Evolutionary conservation across 2,797 vertebrate species (phyloP), one percentile per base, ranked within the genome.

Genomic region (Hippopotamyrus pictus): DNA sequence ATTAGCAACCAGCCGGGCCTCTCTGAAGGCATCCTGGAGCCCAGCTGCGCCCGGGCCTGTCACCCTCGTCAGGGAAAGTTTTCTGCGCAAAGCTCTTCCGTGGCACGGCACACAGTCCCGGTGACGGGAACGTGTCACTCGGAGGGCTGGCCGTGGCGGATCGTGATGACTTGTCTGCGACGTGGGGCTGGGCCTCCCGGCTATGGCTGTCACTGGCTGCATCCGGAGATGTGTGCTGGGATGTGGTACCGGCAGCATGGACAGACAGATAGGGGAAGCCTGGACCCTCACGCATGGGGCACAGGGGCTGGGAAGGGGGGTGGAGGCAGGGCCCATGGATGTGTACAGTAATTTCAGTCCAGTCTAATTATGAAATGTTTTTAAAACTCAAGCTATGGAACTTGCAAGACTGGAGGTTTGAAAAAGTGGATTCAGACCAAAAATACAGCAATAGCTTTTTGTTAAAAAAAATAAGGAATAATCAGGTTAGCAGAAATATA

Each of bases 41-140:
- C 95, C 96, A 96, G 96, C 95, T 96, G 96, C 96, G 96, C 96
- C 96, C 97, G 96, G 96, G 96, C 96, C 97, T 99, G 98, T 99
- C 98, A 98, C 96, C 97, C 96, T 97, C 97, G 96, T 99, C 98
- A 98, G 96, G 91, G 95, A 97, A 98, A 98, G 96, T 99, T 99
- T 97, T 96, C 97, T 97, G 97, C 98, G 97, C 97, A 96, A 97
- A 97, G 96, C 97, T 97, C 96, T 97, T 97, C 97, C 95, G 95
- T 97, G 96, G 97, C 95, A 92, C 90, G 94, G 93, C 94, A 96
- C 95, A 94, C 97, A 93, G 91, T 92, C 91, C 91, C 91, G 90
- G 94, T 94, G 95, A 95, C 97, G 95, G 96, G 95, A 93, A 93
- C 92, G 96, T 98, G 98, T 98, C 98, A 99, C 96, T 97, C 94